Base-by-base conservation (phyloP, 2,888 invertebrate species). In the Trileptium ribeirensis region DNA sequence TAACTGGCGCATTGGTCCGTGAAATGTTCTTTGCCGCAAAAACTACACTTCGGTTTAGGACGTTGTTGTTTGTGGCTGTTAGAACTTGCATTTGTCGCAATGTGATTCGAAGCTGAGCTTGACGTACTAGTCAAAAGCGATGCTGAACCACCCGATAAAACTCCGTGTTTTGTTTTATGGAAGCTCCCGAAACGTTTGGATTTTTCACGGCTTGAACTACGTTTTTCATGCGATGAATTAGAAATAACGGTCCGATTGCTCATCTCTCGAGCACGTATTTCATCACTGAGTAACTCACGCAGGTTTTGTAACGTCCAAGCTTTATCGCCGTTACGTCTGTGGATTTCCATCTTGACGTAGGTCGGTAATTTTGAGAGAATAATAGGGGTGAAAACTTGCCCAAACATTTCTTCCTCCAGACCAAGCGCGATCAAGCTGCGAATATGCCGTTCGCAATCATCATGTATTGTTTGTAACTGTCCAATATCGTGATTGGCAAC, bases 311-410 rank as follows among this genome's bases (percentile, higher is more conserved):
- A 31, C 19, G 70, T 70, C 70, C 70, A 29, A 15, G 36, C 19
- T 36, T 36, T 70, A n/a, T 8, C 3, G 33, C 70, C 70, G n/a
- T 70, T 70, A 15, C n/a, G 70, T 8, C 70, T 8, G n/a, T 70
- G 33, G 8, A 70, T 8, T n/a, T 70, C 70, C 36, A 36, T 70
- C 15, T 36, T 29, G n/a, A 70, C 36, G 70, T 8, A 36, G n/a
- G 33, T 29, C 15, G 70, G 70, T 8, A 70, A n/a, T 31, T 70
- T 70, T 31, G 70, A 70, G 3, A 70, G n/a, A 19, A 70, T 70
- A 33, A 70, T 70, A 15, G 70, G 70, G 33, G 70, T 70, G n/a
- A 70, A 70, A 8, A 70, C 70, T n/a, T 70, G 31, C 36, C 70
- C 70, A 31, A 70, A 70, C 33, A n/a, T 70, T 19, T 29, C 8